phyloP scores from a whole-genome alignment of 2,797 vertebrate species.

The Carapus acus region DNA sequence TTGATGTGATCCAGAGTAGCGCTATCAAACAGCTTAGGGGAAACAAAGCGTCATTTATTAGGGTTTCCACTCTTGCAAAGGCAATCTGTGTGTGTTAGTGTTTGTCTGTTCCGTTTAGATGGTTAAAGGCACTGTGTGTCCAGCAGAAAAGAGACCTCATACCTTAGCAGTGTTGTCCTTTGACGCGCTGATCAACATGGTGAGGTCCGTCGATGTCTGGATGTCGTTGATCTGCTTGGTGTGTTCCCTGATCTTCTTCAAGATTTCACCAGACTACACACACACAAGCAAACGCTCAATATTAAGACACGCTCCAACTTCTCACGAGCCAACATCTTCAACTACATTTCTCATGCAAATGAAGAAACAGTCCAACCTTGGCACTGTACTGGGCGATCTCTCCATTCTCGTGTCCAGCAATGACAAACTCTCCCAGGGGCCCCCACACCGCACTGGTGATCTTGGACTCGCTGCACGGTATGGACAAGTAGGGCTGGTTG shows the following conservation, averaged over 20 bases:
- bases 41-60: neutral
- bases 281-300: constrained; percentile 1
- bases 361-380: constrained; percentile 74
- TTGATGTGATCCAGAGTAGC: constrained; percentile 87
- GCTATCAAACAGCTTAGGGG: constrained; percentile 84
- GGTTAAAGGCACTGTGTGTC: too few relatives aligned
- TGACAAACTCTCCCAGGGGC: constrained; percentile 91
- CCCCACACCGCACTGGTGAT: constrained; percentile 98
- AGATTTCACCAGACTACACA: constrained; percentile 83
- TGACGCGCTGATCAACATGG: constrained; percentile 92
- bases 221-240: constrained; percentile 96
- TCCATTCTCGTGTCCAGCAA: constrained; percentile 89
- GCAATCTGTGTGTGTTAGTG: too few relatives aligned
- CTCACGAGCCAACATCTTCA: too few relatives aligned
- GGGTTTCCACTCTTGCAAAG: too few relatives aligned
- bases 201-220: constrained; percentile 91
- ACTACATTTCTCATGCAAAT: too few relatives aligned
- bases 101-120: too few relatives aligned
- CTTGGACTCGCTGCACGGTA: constrained; percentile 89
- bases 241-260: constrained; percentile 88
- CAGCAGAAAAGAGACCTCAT: neutral
- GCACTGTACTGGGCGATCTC: constrained; percentile 95
- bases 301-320: too few relatives aligned
- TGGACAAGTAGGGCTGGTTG: constrained; percentile 88
- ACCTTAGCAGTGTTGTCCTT: constrained; percentile 96